These are phyloP conservation scores for Pipistrellus nathusii DNA, from an alignment of 2,797 vertebrate species.

Conservation along the genomic window DNA sequence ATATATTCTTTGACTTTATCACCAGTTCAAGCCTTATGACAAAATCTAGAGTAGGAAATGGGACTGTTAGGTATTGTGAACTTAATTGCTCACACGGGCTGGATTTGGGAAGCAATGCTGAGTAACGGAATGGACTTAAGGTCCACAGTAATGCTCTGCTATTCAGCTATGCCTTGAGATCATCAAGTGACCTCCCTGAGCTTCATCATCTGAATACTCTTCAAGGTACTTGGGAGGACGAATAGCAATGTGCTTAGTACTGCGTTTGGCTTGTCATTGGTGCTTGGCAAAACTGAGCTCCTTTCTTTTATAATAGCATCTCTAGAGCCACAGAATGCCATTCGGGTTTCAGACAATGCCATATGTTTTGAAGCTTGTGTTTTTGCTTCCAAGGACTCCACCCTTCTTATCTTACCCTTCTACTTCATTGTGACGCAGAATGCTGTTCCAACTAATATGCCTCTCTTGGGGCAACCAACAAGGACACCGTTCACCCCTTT, in stretches of 20 bases:
- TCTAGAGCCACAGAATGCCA: not conserved
- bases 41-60: not conserved
- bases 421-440: not conserved
- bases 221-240: not conserved
- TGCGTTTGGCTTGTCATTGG: not conserved
- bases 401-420: not conserved
- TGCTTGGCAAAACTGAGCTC: not conserved
- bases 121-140: not conserved
- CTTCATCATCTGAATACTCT: not conserved
- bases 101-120: not conserved
- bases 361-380: not conserved
- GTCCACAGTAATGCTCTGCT: not conserved
- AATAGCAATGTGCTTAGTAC: not conserved
- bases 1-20: not conserved
- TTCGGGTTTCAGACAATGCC: not conserved
- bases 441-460: not conserved
- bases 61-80: not conserved
- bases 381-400: not conserved
- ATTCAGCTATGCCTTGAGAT: not conserved
- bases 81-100: not conserved
- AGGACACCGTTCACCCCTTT: not conserved
- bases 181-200: not conserved
- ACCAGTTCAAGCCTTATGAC: not conserved
- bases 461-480: conserved; percentile 25
- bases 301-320: not conserved